Evolutionary conservation across 2,113 vertebrate species (phyloP).

Genomic region (Setophaga coronata): DNA sequence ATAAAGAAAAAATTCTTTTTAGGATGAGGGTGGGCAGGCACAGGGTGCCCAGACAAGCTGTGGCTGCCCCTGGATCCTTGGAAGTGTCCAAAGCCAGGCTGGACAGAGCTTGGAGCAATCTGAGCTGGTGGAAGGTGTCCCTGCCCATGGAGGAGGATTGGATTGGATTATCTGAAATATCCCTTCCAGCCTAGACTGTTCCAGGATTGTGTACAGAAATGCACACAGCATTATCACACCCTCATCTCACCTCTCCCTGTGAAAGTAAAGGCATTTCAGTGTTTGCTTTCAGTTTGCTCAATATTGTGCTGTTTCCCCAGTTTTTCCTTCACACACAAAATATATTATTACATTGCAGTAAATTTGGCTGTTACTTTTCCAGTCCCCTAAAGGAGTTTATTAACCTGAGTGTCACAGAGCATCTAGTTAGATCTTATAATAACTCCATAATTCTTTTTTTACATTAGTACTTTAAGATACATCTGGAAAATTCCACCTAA

Average conservation of each 20-base stretch:
- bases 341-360: neutral
- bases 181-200: neutral
- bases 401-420: neutral
- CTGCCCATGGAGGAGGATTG: accelerated
- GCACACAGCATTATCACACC: neutral
- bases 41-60: neutral
- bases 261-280: neutral
- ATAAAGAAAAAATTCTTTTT: neutral
- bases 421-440: neutral
- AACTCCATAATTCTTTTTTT: neutral
- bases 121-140: accelerated
- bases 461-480: neutral
- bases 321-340: neutral
- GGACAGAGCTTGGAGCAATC: accelerated
- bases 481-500: neutral
- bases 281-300: neutral
- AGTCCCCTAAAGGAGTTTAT: neutral
- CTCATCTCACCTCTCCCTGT: neutral
- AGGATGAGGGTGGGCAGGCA: neutral
- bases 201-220: neutral
- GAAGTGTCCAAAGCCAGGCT: accelerated
- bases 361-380: neutral
- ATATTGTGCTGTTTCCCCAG: neutral
- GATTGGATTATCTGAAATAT: neutral
- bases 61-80: neutral